Evolutionary conservation across 2,888 invertebrate genomes (phyloP), one percentile per base, ranked within the genome.

Genomic region (Epinotia nisella): DNA sequence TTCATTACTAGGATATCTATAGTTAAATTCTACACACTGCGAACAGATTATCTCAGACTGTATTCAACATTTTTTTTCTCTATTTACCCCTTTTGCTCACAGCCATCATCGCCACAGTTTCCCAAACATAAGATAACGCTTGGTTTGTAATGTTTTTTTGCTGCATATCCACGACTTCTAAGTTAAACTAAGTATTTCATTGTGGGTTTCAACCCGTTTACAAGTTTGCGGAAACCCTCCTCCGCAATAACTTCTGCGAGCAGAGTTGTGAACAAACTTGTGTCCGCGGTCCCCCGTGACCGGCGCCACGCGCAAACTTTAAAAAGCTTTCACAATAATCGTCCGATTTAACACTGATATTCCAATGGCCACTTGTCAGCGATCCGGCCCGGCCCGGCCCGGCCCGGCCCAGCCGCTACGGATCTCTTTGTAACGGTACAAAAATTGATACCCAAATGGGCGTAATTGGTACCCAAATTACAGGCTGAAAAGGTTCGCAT

Each of bases 261-360:
- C 5, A n/a, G 49, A n/a, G 49, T 15, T 55, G 21, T 55, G 0
- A 21, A 4, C 24, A 56, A 56, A 56, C 15, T 21, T 24, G 5
- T 56, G 3, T 15, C 24, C 29, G 29, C 29, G 9, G 21, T n/a
- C 55, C 19, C 65, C 21, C n/a, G 19, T 41, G 15, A 15, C 55
- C 7, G 0, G n/a, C 10, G 15, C 41, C 66, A 21, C 41, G 41
- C 9, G 41, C 17, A 24, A 56, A 66, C 15, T 66, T 66, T 66
- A 41, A 66, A 66, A 66, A 66, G 55, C 66, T 66, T 66, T 66
- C 51, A 56, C 66, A 66, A 56, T 66, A 66, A 66, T 66, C 66
- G 41, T 24, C 55, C 55, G 55, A 66, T 66, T 56, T 56, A 56
- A 56, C 64, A 53, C 66, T 66, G 66, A 56, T 66, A 66, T 56